phyloP scores from a whole-genome alignment of 2,113 vertebrate species.

The Physeter macrocephalus region DNA sequence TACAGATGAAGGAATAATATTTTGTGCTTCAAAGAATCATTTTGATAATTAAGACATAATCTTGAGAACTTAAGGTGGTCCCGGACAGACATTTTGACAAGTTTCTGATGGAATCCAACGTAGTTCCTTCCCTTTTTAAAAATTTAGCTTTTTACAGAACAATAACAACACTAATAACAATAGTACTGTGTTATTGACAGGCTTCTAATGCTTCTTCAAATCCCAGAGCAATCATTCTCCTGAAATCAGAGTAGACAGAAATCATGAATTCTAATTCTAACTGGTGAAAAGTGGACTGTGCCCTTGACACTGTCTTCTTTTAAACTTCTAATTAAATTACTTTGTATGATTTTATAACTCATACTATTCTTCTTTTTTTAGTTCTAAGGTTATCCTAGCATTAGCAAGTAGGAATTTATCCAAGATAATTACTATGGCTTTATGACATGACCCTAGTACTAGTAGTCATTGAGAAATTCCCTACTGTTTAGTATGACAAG shows the following conservation, averaged over 20 bases:
- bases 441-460: background rate
- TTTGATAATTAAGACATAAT: background rate
- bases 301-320: background rate
- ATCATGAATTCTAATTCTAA: background rate
- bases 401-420: background rate
- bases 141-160: background rate
- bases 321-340: background rate
- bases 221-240: background rate
- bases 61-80: background rate
- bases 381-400: background rate
- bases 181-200: background rate
- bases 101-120: background rate
- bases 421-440: background rate
- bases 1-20: background rate
- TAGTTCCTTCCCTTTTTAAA: background rate
- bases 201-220: background rate
- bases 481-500: background rate
- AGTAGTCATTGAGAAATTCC: background rate
- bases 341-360: background rate
- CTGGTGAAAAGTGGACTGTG: background rate
- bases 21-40: background rate
- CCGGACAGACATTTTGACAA: background rate
- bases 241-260: background rate
- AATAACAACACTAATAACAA: background rate
- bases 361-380: background rate